These are phyloP conservation scores for Drosophila sp. DNA, from an alignment of 1,140 invertebrate genomes.

Conservation along the genomic window DNA sequence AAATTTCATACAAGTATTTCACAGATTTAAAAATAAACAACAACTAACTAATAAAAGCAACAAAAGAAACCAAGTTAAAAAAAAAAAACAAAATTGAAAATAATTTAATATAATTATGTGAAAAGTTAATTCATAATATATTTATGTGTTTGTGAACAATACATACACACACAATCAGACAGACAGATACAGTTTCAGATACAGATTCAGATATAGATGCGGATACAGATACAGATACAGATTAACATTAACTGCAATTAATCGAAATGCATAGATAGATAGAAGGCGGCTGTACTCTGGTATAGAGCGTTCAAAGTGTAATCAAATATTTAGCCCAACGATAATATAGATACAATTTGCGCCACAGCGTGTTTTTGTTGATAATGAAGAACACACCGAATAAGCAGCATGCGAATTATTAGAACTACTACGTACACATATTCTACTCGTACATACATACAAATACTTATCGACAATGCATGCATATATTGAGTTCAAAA, in stretches of 20 bases:
- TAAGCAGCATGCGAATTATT: slow-evolving; percentile 75
- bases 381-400: slow-evolving; percentile 72
- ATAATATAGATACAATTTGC: slow-evolving; percentile 75
- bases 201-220: slow-evolving; percentile 14
- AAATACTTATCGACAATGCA: slow-evolving; percentile 20
- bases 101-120: slow-evolving; percentile 32
- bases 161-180: slow-evolving; percentile 16
- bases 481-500: slow-evolving; percentile 43
- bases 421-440: slow-evolving; percentile 70
- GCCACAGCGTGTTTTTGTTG: slow-evolving; percentile 73
- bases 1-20: slow-evolving; percentile 64
- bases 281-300: slow-evolving; percentile 28
- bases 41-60: slow-evolving; percentile 45
- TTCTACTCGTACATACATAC: slow-evolving; percentile 24
- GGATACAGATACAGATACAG: slow-evolving; percentile 6
- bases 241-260: slow-evolving; percentile 23
- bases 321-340: slow-evolving; percentile 84
- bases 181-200: slow-evolving; percentile 3
- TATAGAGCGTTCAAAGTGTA: slow-evolving; percentile 59
- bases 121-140: slow-evolving; percentile 43
- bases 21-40: slow-evolving; percentile 37
- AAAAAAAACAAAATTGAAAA: no score
- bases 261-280: slow-evolving; percentile 43
- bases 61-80: slow-evolving; percentile 24
- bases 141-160: slow-evolving; percentile 35